These are phyloP conservation scores for Psilopogon haemacephalus DNA, from an alignment of 2,113 vertebrate species.

Conservation along the genomic window DNA sequence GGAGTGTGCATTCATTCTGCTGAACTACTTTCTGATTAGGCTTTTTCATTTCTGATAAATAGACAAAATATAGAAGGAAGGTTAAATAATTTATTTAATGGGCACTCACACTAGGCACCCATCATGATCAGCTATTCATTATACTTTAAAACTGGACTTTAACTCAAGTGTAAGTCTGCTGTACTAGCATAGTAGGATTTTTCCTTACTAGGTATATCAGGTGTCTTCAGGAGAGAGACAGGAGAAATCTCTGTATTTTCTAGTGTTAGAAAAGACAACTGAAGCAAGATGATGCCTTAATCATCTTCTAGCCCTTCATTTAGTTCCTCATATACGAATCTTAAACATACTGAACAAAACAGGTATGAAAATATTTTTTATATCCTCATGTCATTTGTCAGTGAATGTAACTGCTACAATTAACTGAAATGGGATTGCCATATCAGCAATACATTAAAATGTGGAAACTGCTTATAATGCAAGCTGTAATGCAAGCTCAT, in stretches of 20 bases:
- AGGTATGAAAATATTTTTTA: neutral
- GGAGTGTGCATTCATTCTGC: neutral
- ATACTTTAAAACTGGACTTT: neutral
- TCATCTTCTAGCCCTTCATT: neutral
- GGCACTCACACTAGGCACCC: neutral
- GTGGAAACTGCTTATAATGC: neutral
- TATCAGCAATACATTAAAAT: neutral
- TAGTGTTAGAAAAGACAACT: neutral
- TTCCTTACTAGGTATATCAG: neutral
- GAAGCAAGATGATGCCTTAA: neutral
- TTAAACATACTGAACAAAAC: neutral
- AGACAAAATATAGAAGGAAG: neutral
- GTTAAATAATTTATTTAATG: neutral
- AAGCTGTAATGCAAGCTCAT: neutral
- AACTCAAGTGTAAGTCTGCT: neutral
- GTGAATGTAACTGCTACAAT: neutral
- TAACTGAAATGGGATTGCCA: neutral
- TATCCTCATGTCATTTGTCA: neutral
- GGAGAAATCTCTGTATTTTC: neutral
- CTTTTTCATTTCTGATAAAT: neutral
- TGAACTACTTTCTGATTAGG: neutral
- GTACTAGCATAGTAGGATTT: neutral
- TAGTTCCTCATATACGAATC: neutral
- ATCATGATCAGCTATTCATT: neutral
- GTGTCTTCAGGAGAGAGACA: neutral